Conservation (phyloP, 2,113 vertebrate genomes). For the Sebastes schlegelii region DNA sequence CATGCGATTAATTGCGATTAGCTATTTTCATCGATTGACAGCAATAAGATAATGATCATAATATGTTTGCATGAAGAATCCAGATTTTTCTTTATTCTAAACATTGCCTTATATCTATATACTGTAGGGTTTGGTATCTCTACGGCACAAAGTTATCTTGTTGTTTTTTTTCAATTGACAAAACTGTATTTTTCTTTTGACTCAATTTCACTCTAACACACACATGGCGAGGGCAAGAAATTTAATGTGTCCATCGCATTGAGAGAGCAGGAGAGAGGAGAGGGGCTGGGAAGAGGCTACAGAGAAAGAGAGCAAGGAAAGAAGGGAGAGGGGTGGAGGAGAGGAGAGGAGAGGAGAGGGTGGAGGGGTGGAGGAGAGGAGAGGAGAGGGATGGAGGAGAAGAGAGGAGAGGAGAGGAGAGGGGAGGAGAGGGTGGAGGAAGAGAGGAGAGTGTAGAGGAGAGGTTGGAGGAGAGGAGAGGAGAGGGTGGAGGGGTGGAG, state of each 20-base stretch:
- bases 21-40: too few species aligned
- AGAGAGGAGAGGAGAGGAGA: not conserved
- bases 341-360: not conserved
- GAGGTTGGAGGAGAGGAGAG: not conserved
- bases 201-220: conserved; percentile 43
- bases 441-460: conserved; percentile 8
- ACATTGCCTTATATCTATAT: not conserved
- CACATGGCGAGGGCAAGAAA: conserved; percentile 10
- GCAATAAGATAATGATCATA: not conserved
- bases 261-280: not conserved
- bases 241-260: conserved; percentile 58
- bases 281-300: conserved; percentile 3
- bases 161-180: not conserved
- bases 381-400: not conserved
- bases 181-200: conserved; percentile 30
- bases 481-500: too few species aligned
- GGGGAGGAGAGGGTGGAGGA: not conserved
- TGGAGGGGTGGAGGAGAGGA: too few species aligned
- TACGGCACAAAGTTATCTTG: not conserved
- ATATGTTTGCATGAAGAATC: not conserved
- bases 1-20: too few species aligned
- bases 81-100: not conserved
- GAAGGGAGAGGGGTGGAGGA: conserved; percentile 3
- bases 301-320: conserved; percentile 53
- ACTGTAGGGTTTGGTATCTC: not conserved